Evolutionary conservation across 2,888 invertebrate genomes (phyloP), one percentile per base, ranked within the genome.

Genomic region (Thereva unica): DNA sequence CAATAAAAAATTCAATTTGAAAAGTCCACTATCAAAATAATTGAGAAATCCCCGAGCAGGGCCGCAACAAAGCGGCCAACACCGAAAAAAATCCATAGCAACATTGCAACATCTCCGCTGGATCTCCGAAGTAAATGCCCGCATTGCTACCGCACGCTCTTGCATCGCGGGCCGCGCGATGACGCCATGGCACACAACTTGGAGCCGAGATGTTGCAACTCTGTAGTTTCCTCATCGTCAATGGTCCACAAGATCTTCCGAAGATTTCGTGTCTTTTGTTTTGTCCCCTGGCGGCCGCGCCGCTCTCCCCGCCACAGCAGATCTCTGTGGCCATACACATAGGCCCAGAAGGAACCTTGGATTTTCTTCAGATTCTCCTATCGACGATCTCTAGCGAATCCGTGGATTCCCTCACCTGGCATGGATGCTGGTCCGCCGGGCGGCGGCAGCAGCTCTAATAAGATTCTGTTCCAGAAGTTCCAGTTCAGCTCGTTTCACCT

Each of bases 391-490:
- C 5, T 45, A 45, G 38, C 34, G 12, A 59, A 47, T 49, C 49
- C 59, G 12, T 12, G 59, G 45, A 59, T 59, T 47, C n/a, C n/a
- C 10, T 38, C 59, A 59, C 59, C 49, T 59, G 47, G 59, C 59
- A 23, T 23, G 37, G 41, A 45, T 12, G 40, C 38, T 47, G 38
- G 47, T 37, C 37, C 45, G 45, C 23, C 8, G 35, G 34, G 42
- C 35, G 35, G 35, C 6, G 34, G 45, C 35, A 9, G 44, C 35
- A 34, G 12, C n/a, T 45, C 59, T 59, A 59, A 59, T 59, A 59
- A 59, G 49, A 59, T 59, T 59, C 59, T 59, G 59, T 59, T 59
- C 59, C 59, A 59, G 59, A 47, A 59, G 59, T 59, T 59, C 59
- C 59, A 59, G 59, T 59, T 59, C 59, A 59, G 40, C 59, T 59